Base-by-base conservation (phyloP, 2,888 invertebrate species). In the Sinodicranocentrus sp. region DNA sequence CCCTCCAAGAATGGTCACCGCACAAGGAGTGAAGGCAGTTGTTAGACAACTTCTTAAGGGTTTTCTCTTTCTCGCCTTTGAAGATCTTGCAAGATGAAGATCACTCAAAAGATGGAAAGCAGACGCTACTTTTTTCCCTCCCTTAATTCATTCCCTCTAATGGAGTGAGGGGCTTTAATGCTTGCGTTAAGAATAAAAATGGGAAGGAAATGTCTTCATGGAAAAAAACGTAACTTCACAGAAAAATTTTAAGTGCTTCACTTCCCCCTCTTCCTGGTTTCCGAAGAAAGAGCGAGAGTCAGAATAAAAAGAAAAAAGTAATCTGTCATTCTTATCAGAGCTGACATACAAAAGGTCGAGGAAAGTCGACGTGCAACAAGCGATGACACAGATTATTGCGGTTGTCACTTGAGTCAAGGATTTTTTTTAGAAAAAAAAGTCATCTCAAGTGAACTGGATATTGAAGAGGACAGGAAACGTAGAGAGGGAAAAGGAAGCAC, bases 261-360 rank as follows among this genome's bases (percentile, higher is more conserved):
- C 33, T 33, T 33, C 33, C 5, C 33, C 33, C 33, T 33, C 33
- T 33, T n/a, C n/a, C n/a, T 33, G 33, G 15, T 73, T 57, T 57
- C 71, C 33, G 33, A 19, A 17, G n/a, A 19, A 33, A 54, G 3
- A n/a, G 13, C 17, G 3, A 57, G 28, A 70, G 52, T n/a, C 2
- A 13, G 39, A 52, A 65, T 43, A 39, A 48, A 63, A 17, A 67
- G 48, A 39, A 48, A 78, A 67, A 78, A 70, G 68, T 70, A 70
- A 68, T 78, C 78, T 78, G 78, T 78, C 70, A 70, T 78, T 70
- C 70, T 72, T 48, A 54, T 54, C 57, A 43, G 17, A 52, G 44
- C 23, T 73, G 73, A 73, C 73, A 61, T 25, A 59, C 65, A 15
- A 26, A 33, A 19, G 44, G 63, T 39, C 52, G 54, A 28, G 25